Conservation (phyloP, 2,113 vertebrate species). For the Mus musculus region DNA sequence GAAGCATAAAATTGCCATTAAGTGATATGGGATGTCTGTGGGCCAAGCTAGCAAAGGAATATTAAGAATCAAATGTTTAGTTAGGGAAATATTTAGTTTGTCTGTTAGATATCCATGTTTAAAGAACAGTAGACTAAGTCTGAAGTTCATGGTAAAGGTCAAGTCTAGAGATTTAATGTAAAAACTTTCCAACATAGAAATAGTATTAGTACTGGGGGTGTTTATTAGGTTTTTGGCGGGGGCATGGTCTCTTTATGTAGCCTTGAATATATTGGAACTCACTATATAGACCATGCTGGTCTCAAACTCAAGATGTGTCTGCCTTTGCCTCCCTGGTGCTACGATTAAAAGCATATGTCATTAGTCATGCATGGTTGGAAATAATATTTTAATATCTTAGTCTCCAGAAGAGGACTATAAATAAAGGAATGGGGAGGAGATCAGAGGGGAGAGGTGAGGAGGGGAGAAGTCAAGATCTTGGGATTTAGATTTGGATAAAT, state of each 20-base stretch:
- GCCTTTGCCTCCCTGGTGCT: neutral
- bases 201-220: neutral
- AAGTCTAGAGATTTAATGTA: slow-evolving; percentile 9
- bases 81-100: neutral
- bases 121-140: too few relatives aligned
- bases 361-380: neutral
- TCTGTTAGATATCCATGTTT: too few relatives aligned
- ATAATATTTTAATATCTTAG: slow-evolving; percentile 11
- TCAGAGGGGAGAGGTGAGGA: neutral
- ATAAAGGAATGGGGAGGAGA: neutral
- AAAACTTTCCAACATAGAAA: neutral
- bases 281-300: neutral
- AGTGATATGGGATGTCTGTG: neutral
- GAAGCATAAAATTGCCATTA: neutral
- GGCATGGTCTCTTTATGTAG: neutral
- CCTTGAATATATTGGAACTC: neutral
- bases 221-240: neutral
- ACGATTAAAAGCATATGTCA: neutral
- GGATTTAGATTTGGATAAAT: neutral
- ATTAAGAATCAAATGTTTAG: neutral
- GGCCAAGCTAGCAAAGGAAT: neutral
- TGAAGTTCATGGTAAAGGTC: neutral
- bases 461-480: neutral
- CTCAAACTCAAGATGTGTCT: neutral
- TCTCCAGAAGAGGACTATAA: neutral